Conservation (phyloP, 2,888 invertebrate genomes). For the Acleris sparsana region DNA sequence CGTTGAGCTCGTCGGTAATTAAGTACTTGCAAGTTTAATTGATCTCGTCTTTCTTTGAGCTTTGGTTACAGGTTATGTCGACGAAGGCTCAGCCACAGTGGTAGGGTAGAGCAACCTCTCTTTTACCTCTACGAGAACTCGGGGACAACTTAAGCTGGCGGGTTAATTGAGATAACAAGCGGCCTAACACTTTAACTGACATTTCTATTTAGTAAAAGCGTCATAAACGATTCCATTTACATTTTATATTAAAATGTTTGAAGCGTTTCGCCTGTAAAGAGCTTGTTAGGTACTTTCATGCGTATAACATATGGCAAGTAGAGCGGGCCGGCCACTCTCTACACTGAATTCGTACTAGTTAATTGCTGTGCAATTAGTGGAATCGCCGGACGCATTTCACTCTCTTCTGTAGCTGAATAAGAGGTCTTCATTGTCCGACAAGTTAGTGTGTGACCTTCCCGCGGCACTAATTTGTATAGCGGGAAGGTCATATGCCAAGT, state of each 20-base stretch:
- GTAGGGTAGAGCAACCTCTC: too few relatives aligned
- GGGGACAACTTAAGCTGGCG: too few relatives aligned
- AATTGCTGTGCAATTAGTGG: conserved; percentile 74
- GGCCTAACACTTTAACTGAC: conserved; percentile 17
- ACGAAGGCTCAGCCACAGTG: too few relatives aligned
- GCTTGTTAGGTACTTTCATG: conserved; percentile 71
- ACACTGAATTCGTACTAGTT: conserved; percentile 74
- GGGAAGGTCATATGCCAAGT: too few relatives aligned
- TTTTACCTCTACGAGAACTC: too few relatives aligned
- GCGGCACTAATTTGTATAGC: too few relatives aligned
- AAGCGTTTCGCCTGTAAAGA: conserved; percentile 62
- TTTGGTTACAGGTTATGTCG: too few relatives aligned
- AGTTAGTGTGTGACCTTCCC: too few relatives aligned
- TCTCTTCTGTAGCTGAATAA: conserved; percentile 58
- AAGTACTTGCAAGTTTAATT: too few relatives aligned
- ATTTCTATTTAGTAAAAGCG: conserved; percentile 27
- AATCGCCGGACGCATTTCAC: conserved; percentile 65
- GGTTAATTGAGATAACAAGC: too few relatives aligned
- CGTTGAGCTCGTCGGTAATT: too few relatives aligned
- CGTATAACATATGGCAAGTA: conserved; percentile 80
- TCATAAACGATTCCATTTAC: conserved; percentile 45
- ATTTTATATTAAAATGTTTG: conserved; percentile 43
- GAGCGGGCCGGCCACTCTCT: conserved; percentile 80
- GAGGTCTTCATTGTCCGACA: conserved; percentile 36
- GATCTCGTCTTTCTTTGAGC: too few relatives aligned